A percentile compares a stretch with the other conserved stretches of the same genome.
Conservation (phyloP, 2,113 vertebrate species). For the Papio anubis region DNA sequence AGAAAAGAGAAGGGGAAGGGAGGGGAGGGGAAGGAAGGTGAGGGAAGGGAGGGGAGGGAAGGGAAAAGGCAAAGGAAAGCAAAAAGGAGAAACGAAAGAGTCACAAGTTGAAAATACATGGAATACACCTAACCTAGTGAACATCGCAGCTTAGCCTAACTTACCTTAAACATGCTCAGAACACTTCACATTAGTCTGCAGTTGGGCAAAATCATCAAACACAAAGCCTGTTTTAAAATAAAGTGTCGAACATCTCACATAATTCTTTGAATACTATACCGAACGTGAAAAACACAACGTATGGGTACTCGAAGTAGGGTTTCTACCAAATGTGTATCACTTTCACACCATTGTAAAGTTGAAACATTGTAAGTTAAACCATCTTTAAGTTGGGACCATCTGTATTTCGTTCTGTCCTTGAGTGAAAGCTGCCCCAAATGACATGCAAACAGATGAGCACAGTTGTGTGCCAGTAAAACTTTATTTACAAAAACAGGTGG, state of each 20-base stretch:
- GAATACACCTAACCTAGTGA: background rate
- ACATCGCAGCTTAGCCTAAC: background rate
- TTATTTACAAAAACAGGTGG: background rate
- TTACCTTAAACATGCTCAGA: background rate
- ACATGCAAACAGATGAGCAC: background rate
- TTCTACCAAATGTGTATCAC: background rate
- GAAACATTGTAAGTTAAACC: background rate
- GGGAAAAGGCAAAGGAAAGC: background rate
- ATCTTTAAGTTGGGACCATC: background rate
- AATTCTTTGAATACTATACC: background rate
- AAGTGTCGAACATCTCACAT: background rate
- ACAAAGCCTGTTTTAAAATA: background rate
- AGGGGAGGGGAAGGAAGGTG: no score
- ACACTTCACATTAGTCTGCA: background rate
- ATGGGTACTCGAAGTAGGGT: background rate
- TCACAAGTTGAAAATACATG: background rate
- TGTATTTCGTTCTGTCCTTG: background rate
- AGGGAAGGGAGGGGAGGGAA: no score
- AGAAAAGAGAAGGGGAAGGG: background rate
- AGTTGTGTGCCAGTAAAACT: background rate
- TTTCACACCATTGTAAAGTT: background rate
- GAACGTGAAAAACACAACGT: background rate
- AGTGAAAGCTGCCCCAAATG: background rate
- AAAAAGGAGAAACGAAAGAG: background rate
- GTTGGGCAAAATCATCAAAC: background rate